Evolutionary conservation across 2,797 vertebrate genomes (phyloP).

Genomic region (Lophius americanus): DNA sequence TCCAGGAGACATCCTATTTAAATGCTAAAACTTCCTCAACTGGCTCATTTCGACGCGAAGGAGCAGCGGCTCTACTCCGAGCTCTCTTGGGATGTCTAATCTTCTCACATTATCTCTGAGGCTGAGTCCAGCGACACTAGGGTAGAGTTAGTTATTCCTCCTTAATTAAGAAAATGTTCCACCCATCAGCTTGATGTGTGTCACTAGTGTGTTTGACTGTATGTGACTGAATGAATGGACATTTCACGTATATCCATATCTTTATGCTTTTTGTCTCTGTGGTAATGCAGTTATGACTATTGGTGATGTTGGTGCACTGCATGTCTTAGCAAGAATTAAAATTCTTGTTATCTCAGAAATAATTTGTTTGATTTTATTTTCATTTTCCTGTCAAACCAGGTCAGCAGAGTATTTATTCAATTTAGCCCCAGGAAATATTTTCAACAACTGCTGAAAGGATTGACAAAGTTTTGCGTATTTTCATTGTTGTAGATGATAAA

Average conservation of each 20-base stretch:
- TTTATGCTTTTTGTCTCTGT: neutral
- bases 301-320: neutral
- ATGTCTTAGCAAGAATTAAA: neutral
- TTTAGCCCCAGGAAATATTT: too few species aligned
- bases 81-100: too few species aligned
- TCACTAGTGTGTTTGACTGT: neutral
- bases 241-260: neutral
- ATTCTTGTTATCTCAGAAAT: neutral
- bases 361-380: neutral
- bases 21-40: too few species aligned
- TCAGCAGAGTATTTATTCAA: too few species aligned
- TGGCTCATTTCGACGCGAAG: too few species aligned
- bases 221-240: neutral
- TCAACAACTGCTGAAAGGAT: too few species aligned
- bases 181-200: neutral
- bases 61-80: too few species aligned
- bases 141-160: conserved; percentile 1
- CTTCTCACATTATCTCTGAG: too few species aligned
- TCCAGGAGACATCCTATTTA: too few species aligned
- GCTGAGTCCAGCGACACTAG: too few species aligned
- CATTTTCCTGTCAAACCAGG: neutral
- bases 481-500: too few species aligned
- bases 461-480: neutral
- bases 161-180: neutral
- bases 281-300: neutral